Evolutionary conservation across 2,888 invertebrate genomes (phyloP).

Genomic region (Megaustenia siamemsis): DNA sequence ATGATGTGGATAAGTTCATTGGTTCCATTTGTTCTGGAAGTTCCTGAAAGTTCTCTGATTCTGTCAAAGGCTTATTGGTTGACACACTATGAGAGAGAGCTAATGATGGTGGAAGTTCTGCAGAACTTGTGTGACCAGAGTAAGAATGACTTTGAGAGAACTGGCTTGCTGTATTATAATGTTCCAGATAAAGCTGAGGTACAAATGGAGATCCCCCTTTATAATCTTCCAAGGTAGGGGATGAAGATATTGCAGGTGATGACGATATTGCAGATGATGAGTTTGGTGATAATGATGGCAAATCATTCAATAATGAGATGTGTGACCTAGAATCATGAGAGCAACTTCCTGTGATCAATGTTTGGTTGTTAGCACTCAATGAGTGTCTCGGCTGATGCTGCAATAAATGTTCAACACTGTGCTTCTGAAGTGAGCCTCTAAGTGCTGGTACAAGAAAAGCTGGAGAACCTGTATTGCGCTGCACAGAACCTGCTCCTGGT

Average conservation of each 20-base stretch:
- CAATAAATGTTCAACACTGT: conserved; percentile 44
- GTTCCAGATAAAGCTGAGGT: conserved; percentile 12
- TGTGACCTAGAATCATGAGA: conserved; percentile 31
- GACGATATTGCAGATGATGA: neutral
- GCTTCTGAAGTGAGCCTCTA: conserved; percentile 15
- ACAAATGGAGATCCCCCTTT: neutral
- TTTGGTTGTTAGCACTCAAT: conserved; percentile 16
- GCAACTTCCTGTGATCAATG: conserved; percentile 24
- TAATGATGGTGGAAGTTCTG: neutral
- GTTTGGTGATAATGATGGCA: neutral
- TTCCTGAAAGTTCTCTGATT: conserved; percentile 19
- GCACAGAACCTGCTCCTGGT: neutral
- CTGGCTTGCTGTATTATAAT: neutral
- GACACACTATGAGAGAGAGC: conserved; percentile 15
- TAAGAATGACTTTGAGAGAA: neutral
- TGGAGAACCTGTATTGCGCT: neutral
- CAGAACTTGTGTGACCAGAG: neutral
- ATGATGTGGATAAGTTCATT: conserved; percentile 48
- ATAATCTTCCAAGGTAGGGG: neutral
- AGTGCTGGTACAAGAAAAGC: neutral
- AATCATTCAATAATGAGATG: neutral
- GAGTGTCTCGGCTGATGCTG: conserved; percentile 19
- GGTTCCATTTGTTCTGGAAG: conserved; percentile 51
- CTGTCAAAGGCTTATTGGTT: neutral
- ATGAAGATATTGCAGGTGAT: neutral